Conservation (phyloP, 2,797 vertebrate species). For the Brachymystax lenok region DNA sequence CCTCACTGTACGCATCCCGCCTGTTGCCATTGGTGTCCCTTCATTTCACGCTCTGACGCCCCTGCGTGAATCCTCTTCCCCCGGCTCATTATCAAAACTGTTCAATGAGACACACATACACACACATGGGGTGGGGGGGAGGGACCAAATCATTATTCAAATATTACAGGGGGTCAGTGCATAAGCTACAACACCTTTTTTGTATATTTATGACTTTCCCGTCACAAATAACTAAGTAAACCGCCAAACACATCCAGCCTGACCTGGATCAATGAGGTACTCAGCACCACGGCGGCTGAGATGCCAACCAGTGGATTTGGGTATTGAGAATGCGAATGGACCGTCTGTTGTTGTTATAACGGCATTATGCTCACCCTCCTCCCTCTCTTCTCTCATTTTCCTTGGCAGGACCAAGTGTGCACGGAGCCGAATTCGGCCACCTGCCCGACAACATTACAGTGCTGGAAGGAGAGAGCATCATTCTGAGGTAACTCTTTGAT, state of each 20-base stretch:
- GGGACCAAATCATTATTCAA: conserved; percentile 67
- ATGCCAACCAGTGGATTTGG: conserved; percentile 27
- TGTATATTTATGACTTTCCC: conserved; percentile 65
- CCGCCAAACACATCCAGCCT: conserved; percentile 46
- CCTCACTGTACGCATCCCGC: conserved; percentile 55
- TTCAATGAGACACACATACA: conserved; percentile 69
- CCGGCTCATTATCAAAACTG: conserved; percentile 79
- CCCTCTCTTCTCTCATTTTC: conserved; percentile 46
- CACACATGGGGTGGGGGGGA: too few relatives aligned
- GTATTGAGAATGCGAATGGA: conserved; percentile 45
- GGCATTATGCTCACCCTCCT: conserved; percentile 20
- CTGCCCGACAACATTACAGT: conserved; percentile 91
- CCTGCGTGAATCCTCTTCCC: conserved; percentile 78
- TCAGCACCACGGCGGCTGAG: conserved; percentile 21
- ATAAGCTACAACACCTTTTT: conserved; percentile 63
- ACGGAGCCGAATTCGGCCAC: conserved; percentile 82
- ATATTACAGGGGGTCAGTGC: conserved; percentile 65
- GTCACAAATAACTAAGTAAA: conserved; percentile 59
- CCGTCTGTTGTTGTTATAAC: conserved; percentile 57
- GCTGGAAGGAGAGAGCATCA: conserved; percentile 86
- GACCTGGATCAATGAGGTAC: conserved; percentile 36
- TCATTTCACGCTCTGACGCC: conserved; percentile 81
- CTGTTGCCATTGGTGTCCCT: conserved; percentile 74
- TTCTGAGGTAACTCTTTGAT: conserved; percentile 81
- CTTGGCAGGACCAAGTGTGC: conserved; percentile 78